A percentile compares a stretch with the other conserved stretches of the same genome.
These are phyloP conservation scores for Eulemur coronatus DNA, from an alignment of 2,797 vertebrate species.

Conservation along the genomic window DNA sequence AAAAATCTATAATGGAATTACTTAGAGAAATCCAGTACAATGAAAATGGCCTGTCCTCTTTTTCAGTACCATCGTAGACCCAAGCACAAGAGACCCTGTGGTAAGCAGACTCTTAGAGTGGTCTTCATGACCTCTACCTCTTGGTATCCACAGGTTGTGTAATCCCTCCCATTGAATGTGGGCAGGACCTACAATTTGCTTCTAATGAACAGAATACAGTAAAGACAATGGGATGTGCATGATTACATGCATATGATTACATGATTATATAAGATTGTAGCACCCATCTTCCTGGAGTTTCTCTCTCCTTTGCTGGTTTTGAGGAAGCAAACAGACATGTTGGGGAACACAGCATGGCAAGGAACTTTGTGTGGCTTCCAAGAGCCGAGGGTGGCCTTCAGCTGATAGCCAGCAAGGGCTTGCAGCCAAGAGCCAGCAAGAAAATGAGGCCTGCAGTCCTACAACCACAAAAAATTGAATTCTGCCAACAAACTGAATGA, in stretches of 20 bases:
- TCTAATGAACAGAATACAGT: neutral
- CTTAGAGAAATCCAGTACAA: neutral
- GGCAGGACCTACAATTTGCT: neutral
- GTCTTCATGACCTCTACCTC: neutral
- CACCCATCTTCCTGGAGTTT: neutral
- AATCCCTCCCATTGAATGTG: neutral
- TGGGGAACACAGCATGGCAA: neutral
- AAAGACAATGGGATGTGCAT: neutral
- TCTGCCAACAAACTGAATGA: neutral
- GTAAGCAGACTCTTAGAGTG: neutral
- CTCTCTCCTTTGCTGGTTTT: neutral
- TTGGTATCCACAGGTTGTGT: neutral
- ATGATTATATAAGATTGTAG: neutral
- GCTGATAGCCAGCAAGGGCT: neutral
- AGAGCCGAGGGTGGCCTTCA: neutral
- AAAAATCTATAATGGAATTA: neutral
- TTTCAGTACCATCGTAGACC: neutral
- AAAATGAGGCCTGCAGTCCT: neutral
- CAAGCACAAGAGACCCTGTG: neutral
- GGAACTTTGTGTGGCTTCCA: neutral
- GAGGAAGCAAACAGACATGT: neutral
- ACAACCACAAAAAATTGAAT: neutral
- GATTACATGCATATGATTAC: neutral
- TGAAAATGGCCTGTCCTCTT: neutral
- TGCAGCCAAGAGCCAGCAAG: neutral